These are phyloP conservation scores for Pseudonaja textilis DNA, from an alignment of 2,113 vertebrate species.

Conservation along the genomic window DNA sequence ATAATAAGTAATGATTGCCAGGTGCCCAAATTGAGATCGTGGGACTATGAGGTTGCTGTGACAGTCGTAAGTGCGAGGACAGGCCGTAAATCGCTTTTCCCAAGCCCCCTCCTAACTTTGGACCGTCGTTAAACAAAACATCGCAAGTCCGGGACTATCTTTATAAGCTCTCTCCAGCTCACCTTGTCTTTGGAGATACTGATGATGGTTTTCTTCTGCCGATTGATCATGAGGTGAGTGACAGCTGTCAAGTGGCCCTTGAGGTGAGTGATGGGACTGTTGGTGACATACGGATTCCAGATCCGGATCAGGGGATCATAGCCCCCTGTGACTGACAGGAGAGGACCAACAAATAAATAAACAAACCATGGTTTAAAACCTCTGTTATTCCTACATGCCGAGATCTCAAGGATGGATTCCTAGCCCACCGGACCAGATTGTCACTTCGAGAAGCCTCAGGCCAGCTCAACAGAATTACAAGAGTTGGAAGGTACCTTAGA, in stretches of 20 bases:
- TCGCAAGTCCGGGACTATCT: too few relatives aligned
- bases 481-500: background rate
- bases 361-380: background rate
- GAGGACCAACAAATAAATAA: too few relatives aligned
- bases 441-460: background rate
- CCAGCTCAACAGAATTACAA: background rate
- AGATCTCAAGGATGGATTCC: background rate
- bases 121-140: too few relatives aligned
- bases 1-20: too few relatives aligned
- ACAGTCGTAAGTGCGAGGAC: too few relatives aligned
- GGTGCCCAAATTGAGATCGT: too few relatives aligned
- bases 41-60: too few relatives aligned
- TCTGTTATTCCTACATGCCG: too few relatives aligned
- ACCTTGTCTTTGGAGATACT: slow-evolving; percentile 58
- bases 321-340: slow-evolving; percentile 47
- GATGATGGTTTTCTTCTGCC: slow-evolving; percentile 37
- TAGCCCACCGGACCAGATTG: background rate
- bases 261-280: slow-evolving; percentile 38
- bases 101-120: too few relatives aligned
- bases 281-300: slow-evolving; percentile 51
- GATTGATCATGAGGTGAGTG: slow-evolving; percentile 41
- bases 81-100: too few relatives aligned
- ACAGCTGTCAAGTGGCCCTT: slow-evolving; percentile 44
- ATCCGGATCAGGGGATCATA: slow-evolving; percentile 41
- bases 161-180: too few relatives aligned